Evolutionary conservation across 2,888 invertebrate genomes (phyloP).

Genomic region (Chymomyza amoena): DNA sequence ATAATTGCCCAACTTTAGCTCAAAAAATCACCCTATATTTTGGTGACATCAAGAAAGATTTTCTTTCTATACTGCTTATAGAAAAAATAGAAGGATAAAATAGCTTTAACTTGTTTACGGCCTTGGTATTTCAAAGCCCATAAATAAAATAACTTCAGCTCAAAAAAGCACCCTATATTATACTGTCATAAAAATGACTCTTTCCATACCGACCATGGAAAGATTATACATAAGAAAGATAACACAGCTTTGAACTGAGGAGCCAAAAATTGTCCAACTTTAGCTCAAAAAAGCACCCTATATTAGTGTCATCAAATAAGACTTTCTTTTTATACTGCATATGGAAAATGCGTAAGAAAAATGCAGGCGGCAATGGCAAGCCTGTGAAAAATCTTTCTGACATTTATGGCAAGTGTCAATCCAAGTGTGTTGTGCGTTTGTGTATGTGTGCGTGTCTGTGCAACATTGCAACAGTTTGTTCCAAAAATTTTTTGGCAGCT

Average conservation of each 20-base stretch:
- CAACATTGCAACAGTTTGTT: slow-evolving; percentile 46
- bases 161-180: too few species aligned
- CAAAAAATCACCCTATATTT: slow-evolving; percentile 5
- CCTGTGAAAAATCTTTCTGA: slow-evolving; percentile 12
- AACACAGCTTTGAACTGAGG: too few species aligned
- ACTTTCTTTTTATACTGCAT: slow-evolving; percentile 20
- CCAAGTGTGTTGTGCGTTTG: slow-evolving; percentile 2
- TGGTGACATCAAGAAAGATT: slow-evolving; percentile 8
- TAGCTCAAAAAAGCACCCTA: not conserved
- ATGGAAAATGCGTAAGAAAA: slow-evolving; percentile 22
- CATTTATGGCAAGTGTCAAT: slow-evolving; percentile 5
- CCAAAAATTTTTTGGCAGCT: slow-evolving; percentile 10
- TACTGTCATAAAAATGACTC: too few species aligned
- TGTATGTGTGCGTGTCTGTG: slow-evolving; percentile 1
- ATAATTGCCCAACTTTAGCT: slow-evolving; percentile 3
- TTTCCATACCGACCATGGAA: too few species aligned
- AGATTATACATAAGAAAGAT: too few species aligned
- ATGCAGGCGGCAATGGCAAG: slow-evolving; percentile 10
- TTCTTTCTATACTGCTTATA: slow-evolving; percentile 6
- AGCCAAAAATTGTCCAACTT: too few species aligned
- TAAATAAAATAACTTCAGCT: too few species aligned
- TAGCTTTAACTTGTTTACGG: too few species aligned
- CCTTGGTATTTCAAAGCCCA: too few species aligned
- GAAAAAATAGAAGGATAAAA: too few species aligned
- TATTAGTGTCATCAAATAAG: not conserved